Evolutionary conservation across 1,140 invertebrate genomes (phyloP), one percentile per base, ranked within the genome.

Genomic region (Drosophila erecta): DNA sequence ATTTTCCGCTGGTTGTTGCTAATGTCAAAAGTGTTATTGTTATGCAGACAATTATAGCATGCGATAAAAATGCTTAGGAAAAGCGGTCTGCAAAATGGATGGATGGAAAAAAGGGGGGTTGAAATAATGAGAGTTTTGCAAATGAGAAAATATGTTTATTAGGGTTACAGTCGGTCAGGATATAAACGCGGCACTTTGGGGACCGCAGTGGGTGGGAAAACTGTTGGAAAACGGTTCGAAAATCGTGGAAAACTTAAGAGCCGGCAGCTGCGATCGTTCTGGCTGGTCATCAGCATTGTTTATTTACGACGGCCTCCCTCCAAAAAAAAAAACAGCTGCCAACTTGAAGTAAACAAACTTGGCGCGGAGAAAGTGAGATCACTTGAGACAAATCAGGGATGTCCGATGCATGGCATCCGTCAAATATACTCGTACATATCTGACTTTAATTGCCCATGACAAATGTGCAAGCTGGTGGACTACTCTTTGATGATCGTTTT

Each of bases 61-160:
- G 83, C 83, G 83, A 87, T 86, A 79, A 86, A 87, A 86, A 83
- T 62, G 81, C 74, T 85, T 85, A 76, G 62, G 71, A 60, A 50
- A 50, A 60, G 30, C 59, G 55, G 55, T 41, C 55, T 11, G 17
- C 17, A 17, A 17, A 17, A 17, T 17, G 17, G 17, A 1, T 17
- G 17, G 17, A 1, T 17, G 17, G 17, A 1, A 24, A 5, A 22
- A 53, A n/a, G 22, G 12, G 17, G 35, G 38, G 46, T 12, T 6
- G 20, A 15, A 35, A 59, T 72, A 86, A 87, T 86, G 74, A 81
- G 81, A 40, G 37, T 57, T 56, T 67, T 40, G 51, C 62, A 83
- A 86, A 86, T 86, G 71, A 66, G 76, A 83, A 87, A 89, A 89
- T 89, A 83, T 89, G 83, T 87, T 87, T 87, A 89, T 87, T 87